Conservation (phyloP, 2,797 vertebrate species). For the Holocentrus rufus region DNA sequence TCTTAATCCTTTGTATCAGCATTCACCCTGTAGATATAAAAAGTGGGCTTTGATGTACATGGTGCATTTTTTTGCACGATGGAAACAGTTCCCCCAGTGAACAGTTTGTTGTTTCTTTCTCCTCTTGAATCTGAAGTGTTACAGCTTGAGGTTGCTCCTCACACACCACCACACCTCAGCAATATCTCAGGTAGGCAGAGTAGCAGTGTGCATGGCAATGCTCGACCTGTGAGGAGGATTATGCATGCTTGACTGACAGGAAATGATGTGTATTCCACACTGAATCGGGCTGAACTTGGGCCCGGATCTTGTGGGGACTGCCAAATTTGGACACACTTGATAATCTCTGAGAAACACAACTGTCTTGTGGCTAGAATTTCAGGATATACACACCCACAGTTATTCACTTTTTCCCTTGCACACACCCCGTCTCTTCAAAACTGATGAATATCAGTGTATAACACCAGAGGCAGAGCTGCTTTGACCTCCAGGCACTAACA, state of each 20-base stretch:
- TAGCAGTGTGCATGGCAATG: neutral
- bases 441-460: constrained; percentile 17
- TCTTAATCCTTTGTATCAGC: constrained; percentile 13
- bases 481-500: constrained; percentile 20
- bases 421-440: constrained; percentile 35
- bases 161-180: neutral
- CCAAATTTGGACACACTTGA: neutral
- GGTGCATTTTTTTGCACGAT: neutral
- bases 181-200: neutral
- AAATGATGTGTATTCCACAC: neutral
- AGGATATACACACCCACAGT: constrained; percentile 8
- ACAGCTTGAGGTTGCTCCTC: neutral
- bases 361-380: neutral
- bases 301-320: neutral
- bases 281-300: neutral
- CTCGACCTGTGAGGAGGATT: neutral
- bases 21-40: constrained; percentile 1
- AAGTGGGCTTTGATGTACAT: constrained; percentile 18
- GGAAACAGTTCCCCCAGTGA: neutral
- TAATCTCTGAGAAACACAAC: neutral
- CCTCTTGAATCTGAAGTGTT: neutral
- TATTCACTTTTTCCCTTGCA: neutral
- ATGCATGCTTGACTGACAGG: neutral
- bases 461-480: constrained; percentile 5
- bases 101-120: neutral